phyloP scores from a whole-genome alignment of 2,797 vertebrate genomes.

The Catostomus latipinnis region DNA sequence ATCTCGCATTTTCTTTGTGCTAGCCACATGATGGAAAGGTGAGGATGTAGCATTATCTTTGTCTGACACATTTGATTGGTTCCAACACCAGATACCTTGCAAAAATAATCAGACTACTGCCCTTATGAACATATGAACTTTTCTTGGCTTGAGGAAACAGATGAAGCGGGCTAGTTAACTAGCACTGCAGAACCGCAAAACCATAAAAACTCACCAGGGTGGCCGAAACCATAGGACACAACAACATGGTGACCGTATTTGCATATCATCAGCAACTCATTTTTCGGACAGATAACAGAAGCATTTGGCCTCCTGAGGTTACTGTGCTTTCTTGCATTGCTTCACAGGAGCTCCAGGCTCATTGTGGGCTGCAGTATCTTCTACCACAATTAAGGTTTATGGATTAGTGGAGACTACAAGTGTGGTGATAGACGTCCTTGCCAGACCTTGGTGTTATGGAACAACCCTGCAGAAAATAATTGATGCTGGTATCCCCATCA shows the following conservation, averaged over 20 bases:
- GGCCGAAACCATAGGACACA: conserved; percentile 71
- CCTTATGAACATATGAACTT: not conserved
- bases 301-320: conserved; percentile 75
- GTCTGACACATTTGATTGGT: conserved; percentile 54
- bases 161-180: conserved; percentile 53
- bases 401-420: not conserved
- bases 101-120: conserved; percentile 40
- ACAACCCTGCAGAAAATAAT: not conserved
- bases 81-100: conserved; percentile 36
- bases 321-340: not conserved
- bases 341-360: not conserved
- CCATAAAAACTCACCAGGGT: conserved; percentile 79
- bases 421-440: not conserved
- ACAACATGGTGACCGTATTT: conserved; percentile 55
- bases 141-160: conserved; percentile 30
- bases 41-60: conserved; percentile 28
- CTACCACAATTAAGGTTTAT: not conserved
- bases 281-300: conserved; percentile 64
- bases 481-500: not conserved
- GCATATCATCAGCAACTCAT: conserved; percentile 9
- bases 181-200: conserved; percentile 70
- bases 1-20: not conserved
- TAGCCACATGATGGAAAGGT: conserved; percentile 9
- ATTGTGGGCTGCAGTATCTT: not conserved
- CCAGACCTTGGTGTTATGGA: not conserved